Evolutionary conservation across 2,797 vertebrate species (phyloP).

Genomic region (Pitangus sulphuratus): DNA sequence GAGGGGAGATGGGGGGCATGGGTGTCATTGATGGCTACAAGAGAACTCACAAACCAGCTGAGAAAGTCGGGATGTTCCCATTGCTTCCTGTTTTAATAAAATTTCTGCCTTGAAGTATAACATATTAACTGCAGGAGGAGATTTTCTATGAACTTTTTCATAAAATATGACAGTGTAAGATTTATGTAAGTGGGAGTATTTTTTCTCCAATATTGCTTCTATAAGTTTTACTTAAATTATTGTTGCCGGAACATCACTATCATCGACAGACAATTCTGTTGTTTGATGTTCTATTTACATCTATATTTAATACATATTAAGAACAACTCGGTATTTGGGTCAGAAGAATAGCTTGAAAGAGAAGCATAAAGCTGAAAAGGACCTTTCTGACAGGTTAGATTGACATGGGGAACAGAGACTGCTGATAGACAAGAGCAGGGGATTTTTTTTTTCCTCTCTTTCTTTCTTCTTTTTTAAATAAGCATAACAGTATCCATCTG

Average conservation of each 20-base stretch:
- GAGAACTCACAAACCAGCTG: neutral
- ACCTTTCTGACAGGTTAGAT: neutral
- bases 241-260: neutral
- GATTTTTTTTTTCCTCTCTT: no score
- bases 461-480: neutral
- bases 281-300: neutral
- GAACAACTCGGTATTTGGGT: neutral
- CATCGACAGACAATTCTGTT: neutral
- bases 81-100: neutral
- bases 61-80: neutral
- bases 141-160: neutral
- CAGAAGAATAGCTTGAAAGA: neutral
- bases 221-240: neutral
- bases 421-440: neutral
- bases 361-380: neutral
- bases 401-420: neutral
- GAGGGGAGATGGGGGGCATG: no score
- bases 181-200: neutral
- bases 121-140: neutral
- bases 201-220: neutral
- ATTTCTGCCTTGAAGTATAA: neutral
- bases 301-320: neutral
- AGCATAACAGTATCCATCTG: constrained; percentile 36
- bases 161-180: neutral
- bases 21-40: neutral